A percentile compares a stretch with the other conserved stretches of the same genome.
Conservation (phyloP, 2,888 invertebrate species). For the Acanthosepion lycidas region DNA sequence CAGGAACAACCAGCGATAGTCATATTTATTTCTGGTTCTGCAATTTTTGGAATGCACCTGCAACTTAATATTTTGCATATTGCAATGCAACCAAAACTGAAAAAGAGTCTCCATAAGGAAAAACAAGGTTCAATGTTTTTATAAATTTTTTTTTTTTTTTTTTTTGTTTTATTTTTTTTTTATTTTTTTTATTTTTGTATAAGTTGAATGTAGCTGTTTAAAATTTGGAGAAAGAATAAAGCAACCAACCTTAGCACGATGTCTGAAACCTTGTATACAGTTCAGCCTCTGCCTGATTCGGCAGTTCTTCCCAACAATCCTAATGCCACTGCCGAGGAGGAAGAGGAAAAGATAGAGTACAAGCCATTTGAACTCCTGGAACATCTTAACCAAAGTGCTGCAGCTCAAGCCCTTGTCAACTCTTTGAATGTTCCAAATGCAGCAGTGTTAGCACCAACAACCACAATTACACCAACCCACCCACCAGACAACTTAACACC, state of each 20-base stretch:
- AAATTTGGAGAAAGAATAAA: background rate
- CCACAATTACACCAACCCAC: background rate
- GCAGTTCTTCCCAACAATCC: background rate
- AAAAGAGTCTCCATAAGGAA: background rate
- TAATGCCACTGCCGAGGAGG: background rate
- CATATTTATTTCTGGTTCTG: background rate
- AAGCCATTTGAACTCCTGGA: constrained; percentile 37
- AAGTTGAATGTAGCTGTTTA: constrained; percentile 34
- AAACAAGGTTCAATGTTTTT: background rate
- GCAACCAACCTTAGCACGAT: background rate
- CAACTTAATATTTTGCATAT: background rate
- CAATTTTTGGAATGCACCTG: background rate
- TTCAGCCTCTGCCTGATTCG: constrained; percentile 23
- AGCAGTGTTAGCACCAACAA: background rate
- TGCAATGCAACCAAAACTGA: background rate
- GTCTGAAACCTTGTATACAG: constrained; percentile 33
- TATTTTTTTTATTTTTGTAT: background rate
- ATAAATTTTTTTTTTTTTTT: background rate
- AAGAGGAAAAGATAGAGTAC: constrained; percentile 35
- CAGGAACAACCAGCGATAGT: background rate
- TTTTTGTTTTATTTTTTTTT: background rate
- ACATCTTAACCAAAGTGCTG: constrained; percentile 10
- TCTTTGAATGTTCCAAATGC: background rate
- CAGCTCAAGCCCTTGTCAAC: background rate
- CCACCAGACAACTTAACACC: background rate